Evolutionary conservation across 1,140 invertebrate genomes (phyloP).

Genomic region (Anastrepha obliqua): DNA sequence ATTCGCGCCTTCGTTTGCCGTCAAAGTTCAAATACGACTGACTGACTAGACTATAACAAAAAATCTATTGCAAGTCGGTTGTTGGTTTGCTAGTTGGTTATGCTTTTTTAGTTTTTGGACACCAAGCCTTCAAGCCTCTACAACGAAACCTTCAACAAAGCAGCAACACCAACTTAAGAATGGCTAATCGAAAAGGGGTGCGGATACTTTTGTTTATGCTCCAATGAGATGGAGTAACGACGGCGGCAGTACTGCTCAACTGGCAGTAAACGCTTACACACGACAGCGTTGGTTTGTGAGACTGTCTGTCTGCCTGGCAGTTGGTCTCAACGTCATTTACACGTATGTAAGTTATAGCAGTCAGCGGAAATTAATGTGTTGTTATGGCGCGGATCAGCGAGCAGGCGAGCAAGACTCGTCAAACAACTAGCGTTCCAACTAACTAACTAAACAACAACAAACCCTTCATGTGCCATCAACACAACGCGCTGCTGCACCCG

Average conservation of each 20-base stretch:
- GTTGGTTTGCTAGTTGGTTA: background rate
- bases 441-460: conserved; percentile 5
- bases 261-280: background rate
- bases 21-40: conserved; percentile 56
- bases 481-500: conserved; percentile 10
- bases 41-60: background rate
- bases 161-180: background rate
- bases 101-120: conserved; percentile 25
- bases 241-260: background rate
- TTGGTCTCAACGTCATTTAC: background rate
- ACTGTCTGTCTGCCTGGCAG: background rate
- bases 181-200: background rate
- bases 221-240: conserved; percentile 25
- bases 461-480: background rate
- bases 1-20: conserved; percentile 20
- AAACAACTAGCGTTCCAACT: conserved; percentile 1
- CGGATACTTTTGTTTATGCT: conserved; percentile 1
- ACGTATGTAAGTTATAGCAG: conserved; percentile 10
- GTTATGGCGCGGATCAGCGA: background rate
- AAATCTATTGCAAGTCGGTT: conserved; percentile 16
- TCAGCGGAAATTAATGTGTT: conserved; percentile 25
- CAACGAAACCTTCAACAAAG: conserved; percentile 28
- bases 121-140: background rate
- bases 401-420: conserved; percentile 29
- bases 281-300: background rate